A percentile compares a stretch with the other conserved stretches of the same genome.
Evolutionary conservation across 2,113 vertebrate genomes (phyloP).

Genomic region (Sinocyclocheilus rhinocerous): DNA sequence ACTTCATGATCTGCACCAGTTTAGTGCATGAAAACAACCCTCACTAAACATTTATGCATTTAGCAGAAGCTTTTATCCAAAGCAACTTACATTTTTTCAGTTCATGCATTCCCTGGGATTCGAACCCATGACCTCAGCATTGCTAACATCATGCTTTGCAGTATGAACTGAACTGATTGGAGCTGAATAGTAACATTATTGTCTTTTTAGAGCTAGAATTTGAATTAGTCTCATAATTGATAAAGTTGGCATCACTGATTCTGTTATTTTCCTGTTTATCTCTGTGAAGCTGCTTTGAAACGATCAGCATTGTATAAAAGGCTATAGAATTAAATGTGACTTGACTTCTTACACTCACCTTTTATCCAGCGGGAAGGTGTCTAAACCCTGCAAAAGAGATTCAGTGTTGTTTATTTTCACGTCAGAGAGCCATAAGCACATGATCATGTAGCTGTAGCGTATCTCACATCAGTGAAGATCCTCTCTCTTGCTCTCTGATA

Average conservation of each 20-base stretch:
- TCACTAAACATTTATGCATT: background rate
- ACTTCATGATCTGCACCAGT: no score
- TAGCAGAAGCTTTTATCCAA: background rate
- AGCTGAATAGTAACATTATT: background rate
- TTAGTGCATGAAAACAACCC: background rate
- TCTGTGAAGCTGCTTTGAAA: background rate
- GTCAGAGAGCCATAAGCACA: background rate
- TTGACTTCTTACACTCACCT: conserved; percentile 77
- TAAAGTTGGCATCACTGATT: no score
- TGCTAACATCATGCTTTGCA: background rate
- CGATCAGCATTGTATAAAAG: no score
- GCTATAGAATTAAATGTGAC: no score
- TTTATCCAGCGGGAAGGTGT: conserved; percentile 89
- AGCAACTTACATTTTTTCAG: background rate
- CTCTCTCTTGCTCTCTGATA: conserved; percentile 92
- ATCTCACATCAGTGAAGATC: conserved; percentile 94
- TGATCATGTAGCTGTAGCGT: background rate
- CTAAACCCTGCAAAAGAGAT: conserved; percentile 80
- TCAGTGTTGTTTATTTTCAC: background rate
- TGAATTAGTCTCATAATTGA: no score
- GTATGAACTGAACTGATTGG: background rate
- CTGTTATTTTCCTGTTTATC: no score
- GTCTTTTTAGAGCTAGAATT: no score
- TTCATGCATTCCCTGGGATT: no score
- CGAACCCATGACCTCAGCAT: no score